Evolutionary conservation across 2,797 vertebrate species (phyloP).

Genomic region (Allobates femoralis): DNA sequence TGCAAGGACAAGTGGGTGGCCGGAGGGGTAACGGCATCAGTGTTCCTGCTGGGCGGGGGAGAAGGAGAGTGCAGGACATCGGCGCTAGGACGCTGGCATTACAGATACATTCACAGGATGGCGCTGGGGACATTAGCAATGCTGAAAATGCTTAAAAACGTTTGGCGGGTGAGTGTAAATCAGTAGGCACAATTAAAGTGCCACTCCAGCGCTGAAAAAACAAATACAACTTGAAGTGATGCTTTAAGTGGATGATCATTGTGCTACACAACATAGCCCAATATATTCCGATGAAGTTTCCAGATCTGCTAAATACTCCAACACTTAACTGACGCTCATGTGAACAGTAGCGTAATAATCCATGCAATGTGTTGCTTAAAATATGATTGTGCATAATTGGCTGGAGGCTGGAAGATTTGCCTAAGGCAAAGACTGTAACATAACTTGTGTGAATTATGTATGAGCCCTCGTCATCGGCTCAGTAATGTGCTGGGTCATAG

Average conservation of each 20-base stretch:
- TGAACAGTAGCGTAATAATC: not conserved
- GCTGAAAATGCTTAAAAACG: too few species aligned
- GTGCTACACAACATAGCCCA: not conserved
- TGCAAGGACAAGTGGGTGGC: too few species aligned
- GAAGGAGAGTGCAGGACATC: too few species aligned
- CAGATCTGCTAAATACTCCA: not conserved
- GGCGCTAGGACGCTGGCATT: too few species aligned
- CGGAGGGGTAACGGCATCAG: too few species aligned
- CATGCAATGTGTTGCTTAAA: not conserved
- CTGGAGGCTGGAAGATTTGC: not conserved
- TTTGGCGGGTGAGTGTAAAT: too few species aligned
- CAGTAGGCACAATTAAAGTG: too few species aligned
- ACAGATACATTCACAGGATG: too few species aligned
- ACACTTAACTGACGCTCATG: not conserved
- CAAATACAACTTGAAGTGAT: too few species aligned
- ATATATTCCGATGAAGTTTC: not conserved
- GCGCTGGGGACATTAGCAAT: too few species aligned
- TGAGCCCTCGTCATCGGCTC: not conserved
- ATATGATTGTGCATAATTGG: constrained; percentile 16
- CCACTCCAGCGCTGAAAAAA: too few species aligned
- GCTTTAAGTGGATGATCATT: not conserved
- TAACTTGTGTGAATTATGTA: constrained; percentile 15
- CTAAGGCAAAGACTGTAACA: constrained; percentile 2
- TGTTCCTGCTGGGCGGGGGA: too few species aligned
- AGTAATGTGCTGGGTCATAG: not conserved